Evolutionary conservation across 2,888 invertebrate genomes (phyloP).

Genomic region (Pyrrhia umbra): DNA sequence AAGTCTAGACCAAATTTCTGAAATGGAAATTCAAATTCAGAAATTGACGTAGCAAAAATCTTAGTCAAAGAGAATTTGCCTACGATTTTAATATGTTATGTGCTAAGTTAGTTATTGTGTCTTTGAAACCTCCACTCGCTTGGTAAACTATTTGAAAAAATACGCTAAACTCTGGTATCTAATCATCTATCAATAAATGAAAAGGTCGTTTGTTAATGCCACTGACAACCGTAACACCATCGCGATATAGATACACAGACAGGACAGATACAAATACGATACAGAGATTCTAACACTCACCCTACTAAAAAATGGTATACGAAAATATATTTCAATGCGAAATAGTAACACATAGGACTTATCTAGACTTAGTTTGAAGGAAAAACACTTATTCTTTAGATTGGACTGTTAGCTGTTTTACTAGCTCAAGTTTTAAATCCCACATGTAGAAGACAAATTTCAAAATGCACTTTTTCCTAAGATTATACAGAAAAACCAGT

Average conservation of each 20-base stretch:
- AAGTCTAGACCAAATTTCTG: too few species aligned
- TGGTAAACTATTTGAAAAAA: too few species aligned
- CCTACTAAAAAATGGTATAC: conserved; percentile 51
- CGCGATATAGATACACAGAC: conserved; percentile 25
- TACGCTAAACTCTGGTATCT: too few species aligned
- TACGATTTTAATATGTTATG: neutral
- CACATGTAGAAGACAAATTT: conserved; percentile 1
- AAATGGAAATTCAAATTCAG: too few species aligned
- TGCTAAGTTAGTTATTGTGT: too few species aligned
- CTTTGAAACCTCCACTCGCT: too few species aligned
- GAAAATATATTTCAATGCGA: conserved; percentile 54
- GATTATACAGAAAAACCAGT: neutral
- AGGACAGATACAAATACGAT: conserved; percentile 28
- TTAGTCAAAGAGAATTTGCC: neutral
- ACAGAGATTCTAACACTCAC: conserved; percentile 58
- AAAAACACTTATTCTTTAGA: conserved; percentile 20
- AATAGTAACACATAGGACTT: conserved; percentile 29
- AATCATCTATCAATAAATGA: too few species aligned
- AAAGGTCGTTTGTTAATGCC: neutral
- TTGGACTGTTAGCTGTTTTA: conserved; percentile 1
- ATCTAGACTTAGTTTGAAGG: conserved; percentile 34
- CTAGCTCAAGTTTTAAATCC: conserved; percentile 12
- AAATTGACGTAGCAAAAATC: neutral
- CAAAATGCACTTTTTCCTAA: neutral
- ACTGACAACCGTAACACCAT: conserved; percentile 46